These are phyloP conservation scores for Reticulitermes speratus DNA, from an alignment of 1,140 invertebrate genomes.

Conservation along the genomic window DNA sequence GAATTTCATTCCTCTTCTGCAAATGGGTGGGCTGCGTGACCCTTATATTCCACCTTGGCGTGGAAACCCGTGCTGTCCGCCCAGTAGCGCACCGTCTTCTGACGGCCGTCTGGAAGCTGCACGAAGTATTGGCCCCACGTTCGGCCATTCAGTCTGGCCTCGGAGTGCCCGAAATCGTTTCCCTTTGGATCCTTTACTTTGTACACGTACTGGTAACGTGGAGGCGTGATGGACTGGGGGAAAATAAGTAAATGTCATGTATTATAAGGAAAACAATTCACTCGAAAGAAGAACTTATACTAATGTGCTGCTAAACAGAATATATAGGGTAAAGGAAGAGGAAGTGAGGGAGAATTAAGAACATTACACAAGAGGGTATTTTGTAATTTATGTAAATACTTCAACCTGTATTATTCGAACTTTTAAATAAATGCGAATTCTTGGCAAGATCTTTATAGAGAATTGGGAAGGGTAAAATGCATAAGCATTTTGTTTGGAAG, in stretches of 20 bases:
- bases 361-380: too few species aligned
- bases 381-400: too few species aligned
- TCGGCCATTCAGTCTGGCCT: constrained; percentile 35
- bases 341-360: too few species aligned
- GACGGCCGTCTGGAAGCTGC: constrained; percentile 38
- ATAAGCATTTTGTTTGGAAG: too few species aligned
- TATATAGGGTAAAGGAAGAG: too few species aligned
- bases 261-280: background rate
- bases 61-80: constrained; percentile 38
- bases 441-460: too few species aligned
- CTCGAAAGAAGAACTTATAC: too few species aligned
- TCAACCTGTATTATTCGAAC: too few species aligned
- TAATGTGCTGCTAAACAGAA: too few species aligned
- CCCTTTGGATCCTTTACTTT: constrained; percentile 35
- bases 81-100: constrained; percentile 39
- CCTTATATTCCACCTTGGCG: constrained; percentile 37
- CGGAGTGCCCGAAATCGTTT: constrained; percentile 39
- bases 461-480: too few species aligned
- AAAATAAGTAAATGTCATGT: background rate
- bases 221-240: background rate
- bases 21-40: constrained; percentile 30
- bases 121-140: constrained; percentile 39
- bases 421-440: too few species aligned
- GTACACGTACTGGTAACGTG: constrained; percentile 35
- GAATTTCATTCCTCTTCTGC: background rate